phyloP scores from a whole-genome alignment of 1,140 invertebrate species.

The Ostrea edulis region DNA sequence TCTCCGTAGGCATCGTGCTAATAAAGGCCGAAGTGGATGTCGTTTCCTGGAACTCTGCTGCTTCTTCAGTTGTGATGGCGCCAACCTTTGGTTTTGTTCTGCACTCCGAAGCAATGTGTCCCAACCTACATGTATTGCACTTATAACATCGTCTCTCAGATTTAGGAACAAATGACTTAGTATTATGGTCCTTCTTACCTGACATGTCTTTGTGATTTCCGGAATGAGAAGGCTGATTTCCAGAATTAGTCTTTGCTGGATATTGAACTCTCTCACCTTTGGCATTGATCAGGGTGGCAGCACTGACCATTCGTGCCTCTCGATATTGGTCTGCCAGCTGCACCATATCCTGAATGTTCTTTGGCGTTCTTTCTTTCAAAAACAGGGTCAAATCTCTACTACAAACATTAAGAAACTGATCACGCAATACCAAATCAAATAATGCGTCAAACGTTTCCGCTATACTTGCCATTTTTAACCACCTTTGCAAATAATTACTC shows the following conservation, averaged over 20 bases:
- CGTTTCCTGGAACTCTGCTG: too few species aligned
- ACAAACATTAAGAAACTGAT: slow-evolving; percentile 54
- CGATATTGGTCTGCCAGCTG: too few species aligned
- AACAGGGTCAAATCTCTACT: too few species aligned
- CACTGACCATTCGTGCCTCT: neutral
- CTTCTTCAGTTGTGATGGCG: too few species aligned
- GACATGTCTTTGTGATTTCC: neutral
- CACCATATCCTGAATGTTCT: too few species aligned
- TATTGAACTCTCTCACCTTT: neutral
- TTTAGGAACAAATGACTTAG: slow-evolving; percentile 4
- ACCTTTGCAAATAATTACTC: slow-evolving; percentile 46
- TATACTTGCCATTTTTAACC: slow-evolving; percentile 42
- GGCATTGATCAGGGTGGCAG: neutral
- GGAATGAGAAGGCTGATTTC: neutral
- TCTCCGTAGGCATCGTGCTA: neutral
- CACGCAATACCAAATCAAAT: slow-evolving; percentile 48
- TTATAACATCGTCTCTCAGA: slow-evolving; percentile 15
- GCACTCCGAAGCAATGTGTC: neutral
- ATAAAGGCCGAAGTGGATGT: neutral
- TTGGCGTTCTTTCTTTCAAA: too few species aligned
- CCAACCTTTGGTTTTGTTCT: neutral
- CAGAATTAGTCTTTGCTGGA: neutral
- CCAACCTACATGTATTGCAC: neutral
- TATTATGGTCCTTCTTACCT: neutral
- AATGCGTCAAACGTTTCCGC: slow-evolving; percentile 34